phyloP scores from a whole-genome alignment of 2,888 invertebrate genomes.

The Tiliacea citrago region DNA sequence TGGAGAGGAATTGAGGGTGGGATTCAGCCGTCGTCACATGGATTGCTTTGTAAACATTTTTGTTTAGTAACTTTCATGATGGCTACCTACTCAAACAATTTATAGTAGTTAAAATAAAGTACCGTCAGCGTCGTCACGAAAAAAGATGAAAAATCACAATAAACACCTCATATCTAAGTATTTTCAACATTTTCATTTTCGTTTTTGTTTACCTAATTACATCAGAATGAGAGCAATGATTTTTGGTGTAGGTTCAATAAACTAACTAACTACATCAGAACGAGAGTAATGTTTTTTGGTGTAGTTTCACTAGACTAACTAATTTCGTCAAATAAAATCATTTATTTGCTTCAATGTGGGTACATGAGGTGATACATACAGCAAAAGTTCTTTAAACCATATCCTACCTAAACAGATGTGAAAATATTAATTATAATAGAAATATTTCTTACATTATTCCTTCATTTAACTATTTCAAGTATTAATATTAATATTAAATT shows the following conservation, averaged over 20 bases:
- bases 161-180: not conserved
- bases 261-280: not conserved
- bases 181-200: not conserved
- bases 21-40: not conserved
- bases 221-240: not conserved
- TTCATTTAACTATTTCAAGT: too few species aligned
- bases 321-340: not conserved
- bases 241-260: not conserved
- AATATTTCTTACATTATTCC: too few species aligned
- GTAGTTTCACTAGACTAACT: not conserved
- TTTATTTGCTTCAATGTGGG: too few species aligned
- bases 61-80: not conserved
- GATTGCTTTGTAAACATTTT: not conserved
- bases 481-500: too few species aligned
- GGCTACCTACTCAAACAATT: not conserved
- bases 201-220: not conserved
- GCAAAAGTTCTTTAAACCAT: too few species aligned
- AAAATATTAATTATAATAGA: too few species aligned
- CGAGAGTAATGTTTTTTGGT: not conserved
- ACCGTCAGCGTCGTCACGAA: accelerated
- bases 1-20: not conserved
- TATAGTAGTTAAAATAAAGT: not conserved
- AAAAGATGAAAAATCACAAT: not conserved
- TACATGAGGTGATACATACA: too few species aligned
- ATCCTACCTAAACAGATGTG: too few species aligned